A percentile compares a stretch with the other conserved stretches of the same genome.
These are phyloP conservation scores for Portunus trituberculatus DNA, from an alignment of 1,140 invertebrate species.

Conservation along the genomic window DNA sequence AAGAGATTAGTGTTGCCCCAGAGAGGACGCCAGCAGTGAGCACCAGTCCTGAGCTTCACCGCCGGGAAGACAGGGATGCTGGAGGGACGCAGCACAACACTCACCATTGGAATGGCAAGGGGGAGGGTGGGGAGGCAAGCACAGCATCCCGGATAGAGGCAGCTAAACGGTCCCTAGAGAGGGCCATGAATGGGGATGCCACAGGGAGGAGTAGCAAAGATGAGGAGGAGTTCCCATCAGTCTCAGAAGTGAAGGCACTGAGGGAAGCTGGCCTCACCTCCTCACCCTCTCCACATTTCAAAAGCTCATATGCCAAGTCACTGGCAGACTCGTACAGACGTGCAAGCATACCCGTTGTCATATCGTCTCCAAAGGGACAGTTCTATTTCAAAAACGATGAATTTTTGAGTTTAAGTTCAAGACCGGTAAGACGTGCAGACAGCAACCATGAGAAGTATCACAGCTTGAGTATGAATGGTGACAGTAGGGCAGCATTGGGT, in stretches of 20 bases:
- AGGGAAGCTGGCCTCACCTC: slow-evolving; percentile 50
- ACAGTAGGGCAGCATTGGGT: background rate
- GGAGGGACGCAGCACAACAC: background rate
- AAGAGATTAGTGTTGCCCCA: slow-evolving; percentile 28
- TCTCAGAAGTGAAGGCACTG: slow-evolving; percentile 49
- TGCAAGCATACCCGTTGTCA: slow-evolving; percentile 59
- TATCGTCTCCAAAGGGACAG: slow-evolving; percentile 60
- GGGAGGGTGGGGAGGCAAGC: background rate
- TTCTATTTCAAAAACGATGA: slow-evolving; percentile 67
- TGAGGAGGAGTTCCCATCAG: slow-evolving; percentile 57
- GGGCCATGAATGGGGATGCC: slow-evolving; percentile 5
- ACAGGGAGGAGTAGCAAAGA: background rate
- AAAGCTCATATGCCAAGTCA: slow-evolving; percentile 71
- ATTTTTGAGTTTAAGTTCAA: slow-evolving; percentile 61
- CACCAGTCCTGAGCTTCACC: background rate
- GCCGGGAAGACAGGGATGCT: background rate
- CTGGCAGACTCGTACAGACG: slow-evolving; percentile 69
- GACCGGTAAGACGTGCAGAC: background rate
- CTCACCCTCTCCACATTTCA: slow-evolving; percentile 60
- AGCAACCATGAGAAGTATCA: slow-evolving; percentile 42
- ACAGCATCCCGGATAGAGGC: background rate
- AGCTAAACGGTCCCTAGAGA: background rate
- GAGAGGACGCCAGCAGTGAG: slow-evolving; percentile 10
- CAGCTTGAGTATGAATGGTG: slow-evolving; percentile 37
- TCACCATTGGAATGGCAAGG: background rate